Percentiles rank a stretch among this genome's conserved stretches.
phyloP scores from a whole-genome alignment of 30 jellyfish, hydroid and myxozoan genomes.

The Pelagia noctiluca region DNA sequence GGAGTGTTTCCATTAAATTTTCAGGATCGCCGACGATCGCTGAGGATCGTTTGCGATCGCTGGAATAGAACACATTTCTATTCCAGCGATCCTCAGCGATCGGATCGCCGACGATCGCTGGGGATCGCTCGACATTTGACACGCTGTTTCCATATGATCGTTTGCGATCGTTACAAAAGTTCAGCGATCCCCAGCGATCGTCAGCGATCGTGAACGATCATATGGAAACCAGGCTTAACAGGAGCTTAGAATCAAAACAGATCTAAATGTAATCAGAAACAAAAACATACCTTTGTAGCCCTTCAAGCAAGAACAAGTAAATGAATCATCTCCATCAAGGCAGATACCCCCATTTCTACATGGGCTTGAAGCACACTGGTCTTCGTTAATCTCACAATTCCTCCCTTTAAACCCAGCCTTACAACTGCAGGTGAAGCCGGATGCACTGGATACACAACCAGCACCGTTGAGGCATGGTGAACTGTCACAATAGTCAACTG shows the following conservation, averaged over 20 bases:
- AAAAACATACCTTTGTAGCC: slow-evolving; percentile 61
- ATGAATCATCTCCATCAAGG: slow-evolving; percentile 54
- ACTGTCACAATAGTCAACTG: slow-evolving; percentile 72
- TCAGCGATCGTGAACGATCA: too few species aligned
- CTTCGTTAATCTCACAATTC: slow-evolving; percentile 50
- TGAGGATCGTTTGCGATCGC: too few species aligned
- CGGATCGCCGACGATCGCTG: too few species aligned
- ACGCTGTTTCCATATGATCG: too few species aligned
- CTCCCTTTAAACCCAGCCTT: slow-evolving; percentile 74
- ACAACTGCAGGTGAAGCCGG: slow-evolving; percentile 81
- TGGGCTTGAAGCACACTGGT: slow-evolving; percentile 89
- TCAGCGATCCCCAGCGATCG: too few species aligned
- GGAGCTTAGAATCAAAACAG: not conserved
- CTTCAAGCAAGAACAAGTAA: slow-evolving; percentile 49
- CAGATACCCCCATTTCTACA: slow-evolving; percentile 85
- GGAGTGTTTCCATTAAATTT: too few species aligned
- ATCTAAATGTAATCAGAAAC: not conserved
- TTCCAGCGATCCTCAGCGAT: too few species aligned
- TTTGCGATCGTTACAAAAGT: too few species aligned
- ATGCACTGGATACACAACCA: slow-evolving; percentile 48
- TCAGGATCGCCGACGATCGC: too few species aligned
- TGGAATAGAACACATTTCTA: too few species aligned
- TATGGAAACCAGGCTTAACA: not conserved
- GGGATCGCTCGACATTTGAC: too few species aligned
- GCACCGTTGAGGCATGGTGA: slow-evolving; percentile 90